Percentiles rank a stretch among this genome's conserved stretches.
Evolutionary conservation across 2,797 vertebrate species (phyloP).

Genomic region (Brotula barbata): DNA sequence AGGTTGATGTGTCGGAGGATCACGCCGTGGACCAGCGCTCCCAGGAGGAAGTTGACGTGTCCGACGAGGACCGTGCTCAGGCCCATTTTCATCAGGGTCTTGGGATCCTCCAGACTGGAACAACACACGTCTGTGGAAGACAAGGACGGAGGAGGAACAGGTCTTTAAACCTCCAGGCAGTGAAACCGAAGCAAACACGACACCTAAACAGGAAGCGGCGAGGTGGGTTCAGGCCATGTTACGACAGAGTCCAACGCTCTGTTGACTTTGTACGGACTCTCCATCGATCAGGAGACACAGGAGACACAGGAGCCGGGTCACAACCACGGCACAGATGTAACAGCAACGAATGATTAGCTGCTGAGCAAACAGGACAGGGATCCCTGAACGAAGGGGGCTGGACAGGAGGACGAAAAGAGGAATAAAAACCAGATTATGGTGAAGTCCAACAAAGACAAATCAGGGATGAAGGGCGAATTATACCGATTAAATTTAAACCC

Average conservation of each 20-base stretch:
- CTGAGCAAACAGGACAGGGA: constrained; percentile 36
- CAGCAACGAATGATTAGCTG: constrained; percentile 78
- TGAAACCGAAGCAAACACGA: not conserved
- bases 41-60: constrained; percentile 88
- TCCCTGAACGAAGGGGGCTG: no score
- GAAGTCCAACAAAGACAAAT: no score
- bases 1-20: constrained; percentile 84
- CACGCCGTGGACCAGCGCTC: constrained; percentile 85
- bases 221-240: not conserved
- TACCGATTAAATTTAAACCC: not conserved
- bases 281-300: constrained; percentile 64
- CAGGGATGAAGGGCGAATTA: not conserved
- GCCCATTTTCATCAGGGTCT: constrained; percentile 88
- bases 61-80: constrained; percentile 87
- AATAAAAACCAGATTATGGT: not conserved
- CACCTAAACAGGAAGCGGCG: not conserved
- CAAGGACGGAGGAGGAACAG: not conserved
- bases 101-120: constrained; percentile 72
- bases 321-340: constrained; percentile 50
- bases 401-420: not conserved
- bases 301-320: constrained; percentile 46
- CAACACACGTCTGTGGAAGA: constrained; percentile 68
- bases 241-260: constrained; percentile 10
- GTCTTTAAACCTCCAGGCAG: not conserved
- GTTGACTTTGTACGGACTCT: not conserved